Conservation (phyloP, 2,888 invertebrate species). For the Trichogramma dendrolimi region DNA sequence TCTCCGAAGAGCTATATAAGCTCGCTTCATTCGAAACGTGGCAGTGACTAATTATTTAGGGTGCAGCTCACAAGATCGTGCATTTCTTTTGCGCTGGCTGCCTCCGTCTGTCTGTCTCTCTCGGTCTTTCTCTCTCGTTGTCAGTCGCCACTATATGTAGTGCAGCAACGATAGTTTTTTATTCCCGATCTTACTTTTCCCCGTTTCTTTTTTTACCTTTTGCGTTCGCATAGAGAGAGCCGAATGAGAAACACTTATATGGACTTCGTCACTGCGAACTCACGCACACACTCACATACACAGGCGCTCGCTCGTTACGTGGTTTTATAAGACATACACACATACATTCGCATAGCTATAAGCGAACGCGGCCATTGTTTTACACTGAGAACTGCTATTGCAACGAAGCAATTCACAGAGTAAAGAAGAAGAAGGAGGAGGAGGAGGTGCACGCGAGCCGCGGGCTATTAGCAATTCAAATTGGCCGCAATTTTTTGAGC, state of each 20-base stretch:
- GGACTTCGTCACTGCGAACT: conserved; percentile 48
- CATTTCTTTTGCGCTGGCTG: too few species aligned
- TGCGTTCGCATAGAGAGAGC: conserved; percentile 27
- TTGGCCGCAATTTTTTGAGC: conserved; percentile 54
- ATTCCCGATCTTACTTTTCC: conserved; percentile 42
- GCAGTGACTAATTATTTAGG: conserved; percentile 51
- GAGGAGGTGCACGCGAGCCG: conserved; percentile 22
- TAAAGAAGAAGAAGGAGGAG: too few species aligned
- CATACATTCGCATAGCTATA: too few species aligned
- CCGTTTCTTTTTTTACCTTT: conserved; percentile 5
- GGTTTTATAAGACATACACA: too few species aligned
- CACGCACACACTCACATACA: too few species aligned
- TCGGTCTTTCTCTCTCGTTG: conserved; percentile 22
- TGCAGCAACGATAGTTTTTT: conserved; percentile 46
- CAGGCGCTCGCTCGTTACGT: too few species aligned
- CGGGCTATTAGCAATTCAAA: conserved; percentile 52
- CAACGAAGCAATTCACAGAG: too few species aligned
- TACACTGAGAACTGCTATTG: too few species aligned
- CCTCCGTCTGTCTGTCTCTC: conserved; percentile 30
- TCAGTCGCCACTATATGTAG: conserved; percentile 46
- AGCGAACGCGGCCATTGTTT: too few species aligned
- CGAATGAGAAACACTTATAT: conserved; percentile 50
- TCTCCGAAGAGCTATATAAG: conserved; percentile 12
- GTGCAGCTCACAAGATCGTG: conserved; percentile 29
- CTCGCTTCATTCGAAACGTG: conserved; percentile 37